Evolutionary conservation across 2,888 invertebrate genomes (phyloP).

Genomic region (Pandemis corylana): DNA sequence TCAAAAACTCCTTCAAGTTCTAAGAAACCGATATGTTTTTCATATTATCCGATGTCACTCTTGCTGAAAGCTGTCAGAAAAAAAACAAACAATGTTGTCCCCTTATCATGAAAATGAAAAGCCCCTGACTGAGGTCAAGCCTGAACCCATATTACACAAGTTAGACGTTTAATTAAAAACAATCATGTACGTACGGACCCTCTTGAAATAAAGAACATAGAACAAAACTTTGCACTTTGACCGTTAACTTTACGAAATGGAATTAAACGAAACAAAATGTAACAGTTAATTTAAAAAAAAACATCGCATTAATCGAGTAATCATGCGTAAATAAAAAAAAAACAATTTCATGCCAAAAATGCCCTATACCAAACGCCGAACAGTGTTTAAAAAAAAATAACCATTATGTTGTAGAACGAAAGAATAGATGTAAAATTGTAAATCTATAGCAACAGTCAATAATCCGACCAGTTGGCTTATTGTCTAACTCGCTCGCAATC

Average conservation of each 20-base stretch:
- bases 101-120: not conserved
- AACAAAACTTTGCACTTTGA: not conserved
- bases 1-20: no score
- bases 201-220: not conserved
- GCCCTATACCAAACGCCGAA: no score
- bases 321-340: no score
- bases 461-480: no score
- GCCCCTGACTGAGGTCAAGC: constrained; percentile 1
- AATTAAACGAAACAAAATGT: not conserved
- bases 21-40: not conserved
- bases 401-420: no score
- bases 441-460: no score
- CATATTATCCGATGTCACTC: not conserved
- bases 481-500: no score
- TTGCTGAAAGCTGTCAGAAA: not conserved
- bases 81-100: not conserved
- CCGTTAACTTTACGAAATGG: not conserved
- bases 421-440: no score
- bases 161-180: constrained; percentile 33
- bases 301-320: no score
- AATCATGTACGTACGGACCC: not conserved
- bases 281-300: no score
- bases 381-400: no score
- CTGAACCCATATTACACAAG: constrained; percentile 23
- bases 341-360: no score